Conservation (phyloP, 2,113 vertebrate genomes). For the Lonchura striata region DNA sequence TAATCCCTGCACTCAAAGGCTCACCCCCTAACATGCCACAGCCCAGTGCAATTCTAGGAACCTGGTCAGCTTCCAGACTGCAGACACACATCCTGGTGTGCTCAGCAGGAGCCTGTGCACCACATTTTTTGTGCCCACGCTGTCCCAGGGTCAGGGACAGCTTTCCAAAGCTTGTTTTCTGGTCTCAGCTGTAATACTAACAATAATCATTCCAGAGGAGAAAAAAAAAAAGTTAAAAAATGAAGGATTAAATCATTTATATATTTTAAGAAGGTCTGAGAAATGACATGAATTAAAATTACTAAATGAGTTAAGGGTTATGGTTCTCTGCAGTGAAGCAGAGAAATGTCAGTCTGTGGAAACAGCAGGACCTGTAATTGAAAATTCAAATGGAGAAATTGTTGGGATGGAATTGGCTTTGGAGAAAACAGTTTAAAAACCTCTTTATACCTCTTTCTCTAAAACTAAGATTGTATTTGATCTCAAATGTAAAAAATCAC, state of each 20-base stretch:
- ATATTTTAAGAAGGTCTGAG: background rate
- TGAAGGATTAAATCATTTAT: background rate
- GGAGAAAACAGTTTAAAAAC: background rate
- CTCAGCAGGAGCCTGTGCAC: background rate
- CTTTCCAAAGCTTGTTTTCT: background rate
- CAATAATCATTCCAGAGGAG: background rate
- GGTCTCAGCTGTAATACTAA: background rate
- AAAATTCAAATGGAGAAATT: background rate
- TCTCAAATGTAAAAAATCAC: background rate
- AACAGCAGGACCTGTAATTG: background rate
- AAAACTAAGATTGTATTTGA: background rate
- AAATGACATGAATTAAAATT: background rate
- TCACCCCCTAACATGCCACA: background rate
- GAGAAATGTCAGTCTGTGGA: background rate
- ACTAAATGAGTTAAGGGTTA: background rate
- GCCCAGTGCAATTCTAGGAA: background rate
- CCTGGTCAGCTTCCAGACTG: background rate
- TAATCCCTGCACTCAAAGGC: background rate
- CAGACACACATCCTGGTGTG: background rate
- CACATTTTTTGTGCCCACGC: background rate
- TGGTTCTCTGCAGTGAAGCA: background rate
- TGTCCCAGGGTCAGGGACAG: background rate
- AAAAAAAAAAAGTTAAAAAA: background rate
- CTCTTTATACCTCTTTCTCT: background rate
- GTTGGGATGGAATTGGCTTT: background rate